Conservation (phyloP, 2,113 vertebrate species). For the Dasyprocta punctata region DNA sequence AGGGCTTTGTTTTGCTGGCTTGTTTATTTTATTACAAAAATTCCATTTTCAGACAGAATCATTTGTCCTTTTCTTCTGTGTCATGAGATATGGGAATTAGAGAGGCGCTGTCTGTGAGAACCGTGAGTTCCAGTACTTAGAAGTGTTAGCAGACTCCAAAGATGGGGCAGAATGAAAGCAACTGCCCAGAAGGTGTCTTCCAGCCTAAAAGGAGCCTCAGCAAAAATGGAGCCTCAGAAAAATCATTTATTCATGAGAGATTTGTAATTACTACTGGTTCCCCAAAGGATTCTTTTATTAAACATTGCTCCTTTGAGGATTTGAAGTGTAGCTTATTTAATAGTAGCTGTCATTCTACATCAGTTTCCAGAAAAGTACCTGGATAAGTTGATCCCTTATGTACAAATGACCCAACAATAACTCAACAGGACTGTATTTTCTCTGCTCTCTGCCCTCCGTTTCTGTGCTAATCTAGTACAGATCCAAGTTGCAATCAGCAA, state of each 20-base stretch:
- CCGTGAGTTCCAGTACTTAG: background rate
- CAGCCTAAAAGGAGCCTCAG: background rate
- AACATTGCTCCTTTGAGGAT: background rate
- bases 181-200: background rate
- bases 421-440: background rate
- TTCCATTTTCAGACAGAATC: slow-evolving; percentile 12
- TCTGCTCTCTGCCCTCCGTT: background rate
- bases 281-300: slow-evolving; percentile 16
- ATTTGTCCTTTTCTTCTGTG: background rate
- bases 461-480: background rate
- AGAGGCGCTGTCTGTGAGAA: background rate
- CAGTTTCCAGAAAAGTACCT: slow-evolving; percentile 8
- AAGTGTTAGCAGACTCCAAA: background rate
- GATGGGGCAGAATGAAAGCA: background rate
- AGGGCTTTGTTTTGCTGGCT: background rate
- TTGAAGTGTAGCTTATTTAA: slow-evolving; percentile 24
- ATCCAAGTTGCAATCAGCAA: background rate
- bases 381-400: background rate
- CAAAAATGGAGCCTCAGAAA: background rate
- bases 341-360: slow-evolving; percentile 14
- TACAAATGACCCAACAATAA: background rate
- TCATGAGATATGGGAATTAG: background rate
- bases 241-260: background rate
- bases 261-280: background rate
- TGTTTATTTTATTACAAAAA: slow-evolving; percentile 24